Evolutionary conservation across 2,797 vertebrate genomes (phyloP), one percentile per base, ranked within the genome.

Genomic region (Pseudopleuronectes americanus): DNA sequence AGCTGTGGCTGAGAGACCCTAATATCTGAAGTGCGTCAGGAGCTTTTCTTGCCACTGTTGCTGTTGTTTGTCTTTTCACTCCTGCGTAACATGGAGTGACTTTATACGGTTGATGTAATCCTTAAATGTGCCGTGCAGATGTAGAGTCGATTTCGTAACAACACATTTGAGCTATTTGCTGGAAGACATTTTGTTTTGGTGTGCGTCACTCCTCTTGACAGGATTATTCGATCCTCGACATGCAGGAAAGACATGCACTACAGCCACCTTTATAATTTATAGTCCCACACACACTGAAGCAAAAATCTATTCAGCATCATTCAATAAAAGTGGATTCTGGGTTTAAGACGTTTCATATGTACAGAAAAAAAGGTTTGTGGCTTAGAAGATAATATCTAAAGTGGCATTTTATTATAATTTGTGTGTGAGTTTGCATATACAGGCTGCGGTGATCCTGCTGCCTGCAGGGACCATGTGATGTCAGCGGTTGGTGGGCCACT

Each of bases 41-140:
- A 74, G 71, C 74, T 87, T 83, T 83, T 71, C 71, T 85, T 58
- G 71, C 80, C 72, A 71, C 79, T 75, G 59, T 79, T 85, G 83
- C 88, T 91, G 86, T 91, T 90, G 84, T 91, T 92, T 91, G 78
- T 89, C 85, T 90, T 88, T 73, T 85, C 78, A 53, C 52, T 49
- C 57, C 77, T 51, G 68, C 85, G 77, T 80, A 86, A 87, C 84
- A 76, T 74, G 66, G 72, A 75, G 71, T 63, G 79, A 87, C 87
- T 91, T 90, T 85, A 74, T 81, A 77, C 74, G 87, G 81, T 80
- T 83, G 88, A 91, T 76, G 86, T 85, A 79, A 91, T 89, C 52
- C 68, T 69, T 79, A 54, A 93, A 90, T 88, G 87, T 92, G 92
- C 81, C 38, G 47, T 75, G 79, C 91, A 93, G 86, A 90, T 93